Conservation (phyloP, 2,888 invertebrate genomes). For the Agrotis exclamationis region DNA sequence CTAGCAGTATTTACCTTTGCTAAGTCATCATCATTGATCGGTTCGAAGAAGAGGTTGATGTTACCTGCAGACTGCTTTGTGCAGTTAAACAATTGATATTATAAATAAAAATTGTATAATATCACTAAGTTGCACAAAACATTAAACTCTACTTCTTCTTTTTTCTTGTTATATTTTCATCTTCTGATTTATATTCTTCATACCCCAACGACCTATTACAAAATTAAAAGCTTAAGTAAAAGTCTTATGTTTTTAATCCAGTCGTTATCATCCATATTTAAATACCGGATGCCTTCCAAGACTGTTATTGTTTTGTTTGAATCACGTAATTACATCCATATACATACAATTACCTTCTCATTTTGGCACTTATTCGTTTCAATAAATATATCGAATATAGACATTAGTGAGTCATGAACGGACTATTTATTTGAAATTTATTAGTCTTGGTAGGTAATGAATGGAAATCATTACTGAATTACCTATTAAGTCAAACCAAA, state of each 20-base stretch:
- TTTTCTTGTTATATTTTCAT: not conserved
- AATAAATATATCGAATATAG: slow-evolving; percentile 5
- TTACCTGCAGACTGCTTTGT: too few relatives aligned
- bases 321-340: not conserved
- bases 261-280: not conserved
- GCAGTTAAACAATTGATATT: too few relatives aligned
- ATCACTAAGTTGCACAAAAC: not conserved
- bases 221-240: not conserved
- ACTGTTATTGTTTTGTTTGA: not conserved
- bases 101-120: too few relatives aligned
- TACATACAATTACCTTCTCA: not conserved
- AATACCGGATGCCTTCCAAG: not conserved
- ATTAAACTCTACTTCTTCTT: not conserved
- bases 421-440: slow-evolving; percentile 16
- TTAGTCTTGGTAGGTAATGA: slow-evolving; percentile 26
- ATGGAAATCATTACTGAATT: slow-evolving; percentile 25
- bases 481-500: slow-evolving; percentile 33
- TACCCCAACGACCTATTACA: not conserved
- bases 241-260: not conserved
- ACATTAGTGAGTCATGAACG: slow-evolving; percentile 2
- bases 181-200: not conserved
- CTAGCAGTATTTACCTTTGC: too few relatives aligned
- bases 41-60: too few relatives aligned
- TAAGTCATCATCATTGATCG: too few relatives aligned
- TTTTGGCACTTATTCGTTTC: slow-evolving; percentile 9